Percentiles rank a stretch among this genome's conserved stretches.
Conservation (phyloP, 2,113 vertebrate genomes). For the Chionis minor region DNA sequence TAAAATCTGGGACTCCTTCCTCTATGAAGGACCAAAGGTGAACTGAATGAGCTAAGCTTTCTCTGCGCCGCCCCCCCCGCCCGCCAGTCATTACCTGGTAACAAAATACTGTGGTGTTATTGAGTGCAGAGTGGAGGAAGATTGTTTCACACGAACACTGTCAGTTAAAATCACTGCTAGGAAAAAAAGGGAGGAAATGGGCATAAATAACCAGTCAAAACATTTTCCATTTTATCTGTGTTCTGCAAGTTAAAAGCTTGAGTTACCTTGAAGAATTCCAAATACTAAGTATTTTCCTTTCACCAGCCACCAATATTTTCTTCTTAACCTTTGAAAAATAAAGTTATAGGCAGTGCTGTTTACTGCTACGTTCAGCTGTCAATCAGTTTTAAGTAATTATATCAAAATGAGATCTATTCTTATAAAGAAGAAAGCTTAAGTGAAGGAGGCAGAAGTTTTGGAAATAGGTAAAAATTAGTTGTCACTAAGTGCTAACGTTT, state of each 20-base stretch:
- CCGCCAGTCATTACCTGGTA: background rate
- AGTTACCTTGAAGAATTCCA: background rate
- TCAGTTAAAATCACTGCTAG: background rate
- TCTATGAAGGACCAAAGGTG: constrained; percentile 98
- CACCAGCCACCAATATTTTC: background rate
- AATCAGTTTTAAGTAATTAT: background rate
- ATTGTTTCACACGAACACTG: background rate
- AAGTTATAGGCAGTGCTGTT: background rate
- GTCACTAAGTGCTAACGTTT: background rate
- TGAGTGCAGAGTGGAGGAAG: background rate
- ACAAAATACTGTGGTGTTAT: background rate
- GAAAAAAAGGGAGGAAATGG: background rate
- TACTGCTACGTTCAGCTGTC: background rate
- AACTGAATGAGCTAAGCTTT: background rate
- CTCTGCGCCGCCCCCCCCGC: background rate
- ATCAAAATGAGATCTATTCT: background rate
- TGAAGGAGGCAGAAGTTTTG: background rate
- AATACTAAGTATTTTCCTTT: background rate
- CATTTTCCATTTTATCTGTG: background rate
- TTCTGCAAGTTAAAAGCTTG: background rate
- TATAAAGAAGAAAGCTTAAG: background rate
- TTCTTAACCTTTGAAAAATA: background rate
- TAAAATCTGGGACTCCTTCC: constrained; percentile 97
- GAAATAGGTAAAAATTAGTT: background rate
- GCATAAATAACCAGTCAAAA: background rate